Base-by-base conservation (phyloP, 2,888 invertebrate species). In the Alloplasta piceator region DNA sequence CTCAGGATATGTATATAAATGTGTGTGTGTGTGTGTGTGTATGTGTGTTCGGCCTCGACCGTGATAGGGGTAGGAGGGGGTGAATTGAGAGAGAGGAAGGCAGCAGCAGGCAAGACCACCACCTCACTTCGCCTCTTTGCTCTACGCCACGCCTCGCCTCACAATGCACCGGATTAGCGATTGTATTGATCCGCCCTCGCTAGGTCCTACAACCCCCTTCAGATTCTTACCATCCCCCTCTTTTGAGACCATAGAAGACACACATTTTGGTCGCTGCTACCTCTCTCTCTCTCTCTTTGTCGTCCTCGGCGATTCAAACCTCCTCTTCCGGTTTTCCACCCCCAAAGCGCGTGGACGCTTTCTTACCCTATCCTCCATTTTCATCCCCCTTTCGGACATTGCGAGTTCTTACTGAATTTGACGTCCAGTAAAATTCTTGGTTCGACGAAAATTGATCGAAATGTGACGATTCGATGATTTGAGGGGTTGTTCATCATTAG, bases 111-210 rank as follows among this genome's bases (percentile, higher is more conserved):
- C 88, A 89, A 89, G 89, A 90, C 89, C 84, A 83, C 84, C 87
- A 86, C 87, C 89, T 89, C 89, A 89, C 90, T 89, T 89, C 89
- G 88, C 89, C 90, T 89, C 90, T 91, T 90, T 90, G 89, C 91
- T 72, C 50, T 89, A 90, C 90, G 91, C 91, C 91, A 91, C 91
- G 91, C 91, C 91, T 91, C 90, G 91, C 87, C 91, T 91, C 91
- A 91, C 91, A 92, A 91, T 91, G 91, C 91, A 91, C 90, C 89
- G 91, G 92, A 92, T 92, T 92, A 92, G 92, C 91, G 91, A 92
- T 92, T 91, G 92, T 92, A 92, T 92, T 92, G 92, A 92, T 92
- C 92, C 91, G 90, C 91, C 91, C 91, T 91, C 90, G 89, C 89
- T 91, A 91, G 91, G 91, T 89, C 89, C 91, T 90, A 89, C 86